These are phyloP conservation scores for Globodera rostochiensis DNA, from an alignment of 1,140 invertebrate genomes.

Conservation along the genomic window DNA sequence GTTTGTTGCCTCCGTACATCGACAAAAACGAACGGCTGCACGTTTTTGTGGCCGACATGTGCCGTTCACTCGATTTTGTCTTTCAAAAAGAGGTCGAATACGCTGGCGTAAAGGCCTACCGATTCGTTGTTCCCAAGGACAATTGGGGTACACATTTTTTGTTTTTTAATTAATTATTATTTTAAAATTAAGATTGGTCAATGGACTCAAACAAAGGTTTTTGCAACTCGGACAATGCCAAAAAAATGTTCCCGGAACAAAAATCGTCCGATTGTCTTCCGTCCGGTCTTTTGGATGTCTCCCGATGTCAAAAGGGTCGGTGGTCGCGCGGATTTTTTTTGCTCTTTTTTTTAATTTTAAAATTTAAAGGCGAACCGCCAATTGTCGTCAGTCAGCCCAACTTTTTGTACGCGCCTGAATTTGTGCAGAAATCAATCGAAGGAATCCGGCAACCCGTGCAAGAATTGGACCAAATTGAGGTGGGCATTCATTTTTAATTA, in stretches of 20 bases:
- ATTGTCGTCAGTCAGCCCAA: slow-evolving; percentile 63
- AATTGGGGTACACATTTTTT: slow-evolving; percentile 2
- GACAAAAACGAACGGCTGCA: slow-evolving; percentile 52
- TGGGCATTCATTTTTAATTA: slow-evolving; percentile 43
- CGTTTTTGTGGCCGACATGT: slow-evolving; percentile 61
- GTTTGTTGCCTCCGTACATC: slow-evolving; percentile 57
- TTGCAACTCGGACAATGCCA: slow-evolving; percentile 45
- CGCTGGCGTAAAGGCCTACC: slow-evolving; percentile 47
- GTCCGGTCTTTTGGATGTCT: slow-evolving; percentile 54
- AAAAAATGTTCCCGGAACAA: slow-evolving; percentile 37
- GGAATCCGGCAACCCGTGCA: slow-evolving; percentile 40
- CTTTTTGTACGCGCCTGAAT: slow-evolving; percentile 55
- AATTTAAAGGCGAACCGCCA: slow-evolving; percentile 56
- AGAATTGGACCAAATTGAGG: slow-evolving; percentile 62
- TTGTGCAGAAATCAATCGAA: slow-evolving; percentile 48
- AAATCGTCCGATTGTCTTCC: slow-evolving; percentile 39
- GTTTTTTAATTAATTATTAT: background rate
- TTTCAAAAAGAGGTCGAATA: slow-evolving; percentile 53
- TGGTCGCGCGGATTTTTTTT: background rate
- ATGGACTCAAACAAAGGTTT: slow-evolving; percentile 43
- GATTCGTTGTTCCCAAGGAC: slow-evolving; percentile 44
- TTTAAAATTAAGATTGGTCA: slow-evolving; percentile 4
- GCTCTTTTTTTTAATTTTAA: slow-evolving; percentile 13
- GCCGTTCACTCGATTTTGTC: slow-evolving; percentile 51
- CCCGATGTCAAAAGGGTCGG: slow-evolving; percentile 52